Conservation (phyloP, 1,140 invertebrate species). For the Andrena cerasifolii region DNA sequence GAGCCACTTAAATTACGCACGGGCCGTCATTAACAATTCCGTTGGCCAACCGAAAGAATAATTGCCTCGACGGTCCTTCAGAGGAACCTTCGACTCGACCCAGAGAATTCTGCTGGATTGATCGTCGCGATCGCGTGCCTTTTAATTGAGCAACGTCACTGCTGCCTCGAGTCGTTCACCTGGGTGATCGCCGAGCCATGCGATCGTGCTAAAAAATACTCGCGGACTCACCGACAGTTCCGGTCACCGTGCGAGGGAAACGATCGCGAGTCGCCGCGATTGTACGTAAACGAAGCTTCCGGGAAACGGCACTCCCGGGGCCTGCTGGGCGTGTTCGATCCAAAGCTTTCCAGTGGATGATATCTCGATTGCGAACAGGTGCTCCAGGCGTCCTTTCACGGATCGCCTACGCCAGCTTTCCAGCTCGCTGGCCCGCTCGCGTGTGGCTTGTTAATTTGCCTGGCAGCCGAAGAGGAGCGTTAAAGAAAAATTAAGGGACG, state of each 20-base stretch:
- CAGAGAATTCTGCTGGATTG: not conserved
- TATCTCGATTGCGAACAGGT: slow-evolving; percentile 17
- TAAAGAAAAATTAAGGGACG: slow-evolving; percentile 28
- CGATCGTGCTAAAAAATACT: no score
- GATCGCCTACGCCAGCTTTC: not conserved
- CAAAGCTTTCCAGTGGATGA: no score
- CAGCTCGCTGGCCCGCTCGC: no score
- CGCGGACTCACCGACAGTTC: no score
- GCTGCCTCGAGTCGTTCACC: not conserved
- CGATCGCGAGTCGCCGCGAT: not conserved
- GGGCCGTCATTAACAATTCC: not conserved
- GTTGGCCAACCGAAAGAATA: not conserved
- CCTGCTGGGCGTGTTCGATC: not conserved
- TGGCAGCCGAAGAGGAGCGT: not conserved
- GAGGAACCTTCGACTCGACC: not conserved
- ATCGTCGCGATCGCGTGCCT: not conserved
- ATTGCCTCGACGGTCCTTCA: not conserved
- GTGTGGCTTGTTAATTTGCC: not conserved
- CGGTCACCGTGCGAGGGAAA: no score
- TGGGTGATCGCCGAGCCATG: not conserved
- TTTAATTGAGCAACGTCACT: not conserved
- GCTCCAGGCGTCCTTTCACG: slow-evolving; percentile 3
- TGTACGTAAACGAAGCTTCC: not conserved
- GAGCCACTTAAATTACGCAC: slow-evolving; percentile 12
- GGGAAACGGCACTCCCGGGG: not conserved